Base-by-base conservation (phyloP, 2,797 vertebrate species). In the Heterohyrax brucei region DNA sequence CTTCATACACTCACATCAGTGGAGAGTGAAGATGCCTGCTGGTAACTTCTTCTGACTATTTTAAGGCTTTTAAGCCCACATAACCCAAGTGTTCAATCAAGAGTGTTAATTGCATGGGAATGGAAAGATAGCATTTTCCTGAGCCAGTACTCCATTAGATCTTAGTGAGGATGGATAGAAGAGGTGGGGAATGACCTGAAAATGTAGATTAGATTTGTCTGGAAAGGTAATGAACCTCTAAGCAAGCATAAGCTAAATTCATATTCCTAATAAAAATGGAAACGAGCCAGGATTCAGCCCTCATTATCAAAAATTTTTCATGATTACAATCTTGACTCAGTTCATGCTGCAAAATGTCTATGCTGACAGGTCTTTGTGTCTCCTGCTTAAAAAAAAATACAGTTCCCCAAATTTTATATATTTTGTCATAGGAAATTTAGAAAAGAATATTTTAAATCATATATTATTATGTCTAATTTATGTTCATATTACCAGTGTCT, bases 191-290 rank as follows among this genome's bases (percentile, higher is more conserved):
- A 97, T 82, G 81, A 89, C 61, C 93, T 96, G 78, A 93, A 95
- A 97, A 95, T 95, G 72, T 84, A 96, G 85, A 96, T 96, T 95
- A 95, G 87, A 62, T 89, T 94, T 90, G 61, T 94, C 81, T 97
- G 80, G 70, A 95, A 96, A 95, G 75, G 85, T 95, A 97, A 97
- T 96, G 93, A 97, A 96, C 87, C 95, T 94, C 75, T 95, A 93
- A 90, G 66, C 64, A 90, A 97, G 77, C 85, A 96, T 85, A 91
- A 89, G 90, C 79, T 95, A 91, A 96, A 96, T 95, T 97, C 83
- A 93, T 56, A 93, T 96, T 95, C 68, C 90, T 97, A 96, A 97
- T 94, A 96, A 96, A 97, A 95, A 90, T 96, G 78, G 78, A 97
- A 97, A 96, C 10, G 10, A 94, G 70, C 48, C 81, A 91, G 66